Evolutionary conservation across 2,888 invertebrate species (phyloP).

Genomic region (Drosophila conformis): DNA sequence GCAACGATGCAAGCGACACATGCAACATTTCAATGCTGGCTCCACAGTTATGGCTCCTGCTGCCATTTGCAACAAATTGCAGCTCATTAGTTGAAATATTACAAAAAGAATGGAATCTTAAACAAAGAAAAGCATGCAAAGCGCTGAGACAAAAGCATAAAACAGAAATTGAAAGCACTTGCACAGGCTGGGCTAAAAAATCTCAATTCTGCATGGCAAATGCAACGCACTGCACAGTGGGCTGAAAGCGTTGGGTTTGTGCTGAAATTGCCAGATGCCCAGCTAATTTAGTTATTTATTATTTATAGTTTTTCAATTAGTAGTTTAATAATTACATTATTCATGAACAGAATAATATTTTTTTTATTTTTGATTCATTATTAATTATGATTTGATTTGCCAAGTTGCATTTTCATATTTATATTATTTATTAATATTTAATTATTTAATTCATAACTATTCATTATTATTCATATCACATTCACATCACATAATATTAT

Average conservation of each 20-base stretch:
- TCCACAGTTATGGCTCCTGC: conserved; percentile 3
- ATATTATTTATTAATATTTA: neutral
- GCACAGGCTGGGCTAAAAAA: conserved; percentile 11
- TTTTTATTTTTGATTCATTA: too few species aligned
- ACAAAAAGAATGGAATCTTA: conserved; percentile 1
- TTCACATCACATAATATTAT: too few species aligned
- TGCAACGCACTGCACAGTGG: conserved; percentile 54
- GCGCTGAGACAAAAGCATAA: conserved; percentile 63
- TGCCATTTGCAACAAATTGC: conserved; percentile 75
- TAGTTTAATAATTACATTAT: too few species aligned
- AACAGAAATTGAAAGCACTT: conserved; percentile 54
- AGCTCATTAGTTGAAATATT: conserved; percentile 73
- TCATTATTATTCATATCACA: too few species aligned
- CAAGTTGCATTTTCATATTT: neutral
- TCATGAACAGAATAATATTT: too few species aligned
- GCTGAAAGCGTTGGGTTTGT: accelerated
- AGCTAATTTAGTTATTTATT: neutral
- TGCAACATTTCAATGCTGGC: conserved; percentile 43
- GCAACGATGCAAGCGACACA: conserved; percentile 49
- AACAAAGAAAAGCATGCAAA: conserved; percentile 27
- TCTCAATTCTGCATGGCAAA: conserved; percentile 53
- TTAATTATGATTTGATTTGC: neutral
- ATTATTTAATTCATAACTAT: too few species aligned
- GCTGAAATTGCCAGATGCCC: neutral
- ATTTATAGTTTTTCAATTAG: too few species aligned